A percentile compares a stretch with the other conserved stretches of the same genome.
Conservation (phyloP, 2,888 invertebrate genomes). For the Colostygia pectinataria region DNA sequence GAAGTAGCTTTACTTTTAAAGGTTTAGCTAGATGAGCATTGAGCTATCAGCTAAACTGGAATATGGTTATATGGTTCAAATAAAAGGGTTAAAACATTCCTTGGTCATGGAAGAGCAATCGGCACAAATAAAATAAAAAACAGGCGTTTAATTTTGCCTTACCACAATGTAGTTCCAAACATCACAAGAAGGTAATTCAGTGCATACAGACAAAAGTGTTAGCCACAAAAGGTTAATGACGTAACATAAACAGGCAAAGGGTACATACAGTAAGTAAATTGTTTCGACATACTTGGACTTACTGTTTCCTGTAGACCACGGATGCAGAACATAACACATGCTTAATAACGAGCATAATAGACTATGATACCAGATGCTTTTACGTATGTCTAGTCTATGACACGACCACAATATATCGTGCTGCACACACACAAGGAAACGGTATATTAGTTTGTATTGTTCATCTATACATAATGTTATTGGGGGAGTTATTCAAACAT, state of each 20-base stretch:
- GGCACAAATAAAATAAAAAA: constrained; percentile 42
- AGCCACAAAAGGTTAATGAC: constrained; percentile 76
- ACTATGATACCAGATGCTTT: constrained; percentile 62
- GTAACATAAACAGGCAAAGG: constrained; percentile 70
- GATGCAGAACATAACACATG: constrained; percentile 82
- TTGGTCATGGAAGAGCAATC: constrained; percentile 41
- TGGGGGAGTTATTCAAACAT: constrained; percentile 10
- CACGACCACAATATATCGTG: constrained; percentile 46
- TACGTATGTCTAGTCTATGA: constrained; percentile 38
- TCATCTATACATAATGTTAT: constrained; percentile 6
- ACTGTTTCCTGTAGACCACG: constrained; percentile 89
- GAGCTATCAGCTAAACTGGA: constrained; percentile 31
- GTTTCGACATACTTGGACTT: constrained; percentile 84
- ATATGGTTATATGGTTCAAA: constrained; percentile 21
- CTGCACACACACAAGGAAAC: constrained; percentile 69
- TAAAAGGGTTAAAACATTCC: constrained; percentile 43
- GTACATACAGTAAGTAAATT: constrained; percentile 58
- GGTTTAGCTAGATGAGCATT: constrained; percentile 19
- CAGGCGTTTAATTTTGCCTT: constrained; percentile 45
- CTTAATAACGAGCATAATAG: constrained; percentile 70
- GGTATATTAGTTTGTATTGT: constrained; percentile 29
- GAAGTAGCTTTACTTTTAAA: constrained; percentile 26
- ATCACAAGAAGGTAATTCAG: constrained; percentile 46
- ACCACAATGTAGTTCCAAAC: constrained; percentile 55
- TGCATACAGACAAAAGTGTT: constrained; percentile 68